Percentiles rank a stretch among this genome's conserved stretches.
phyloP scores from a whole-genome alignment of 1,140 invertebrate species.

The Teleogryllus occipitalis region DNA sequence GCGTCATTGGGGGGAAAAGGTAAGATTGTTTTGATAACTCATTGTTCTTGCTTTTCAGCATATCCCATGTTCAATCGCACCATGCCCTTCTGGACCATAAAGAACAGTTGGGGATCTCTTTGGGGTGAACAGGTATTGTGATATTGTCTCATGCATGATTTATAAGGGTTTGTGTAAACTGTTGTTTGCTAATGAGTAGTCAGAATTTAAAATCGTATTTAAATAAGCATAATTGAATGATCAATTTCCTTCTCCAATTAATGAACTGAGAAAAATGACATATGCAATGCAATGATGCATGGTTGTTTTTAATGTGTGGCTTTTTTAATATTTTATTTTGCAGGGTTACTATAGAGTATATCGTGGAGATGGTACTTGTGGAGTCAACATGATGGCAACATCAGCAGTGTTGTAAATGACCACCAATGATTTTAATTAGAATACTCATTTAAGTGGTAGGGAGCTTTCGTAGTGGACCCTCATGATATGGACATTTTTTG shows the following conservation, averaged over 20 bases:
- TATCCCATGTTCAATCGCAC: constrained; percentile 73
- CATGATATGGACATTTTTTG: not conserved
- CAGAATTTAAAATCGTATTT: too few species aligned
- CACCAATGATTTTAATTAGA: not conserved
- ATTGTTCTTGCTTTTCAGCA: constrained; percentile 46
- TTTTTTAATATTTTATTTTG: constrained; percentile 19
- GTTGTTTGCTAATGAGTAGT: too few species aligned
- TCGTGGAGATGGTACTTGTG: constrained; percentile 90
- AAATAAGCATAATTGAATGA: too few species aligned
- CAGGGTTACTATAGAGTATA: constrained; percentile 93
- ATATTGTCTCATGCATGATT: constrained; percentile 17
- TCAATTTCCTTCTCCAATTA: too few species aligned
- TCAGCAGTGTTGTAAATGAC: constrained; percentile 46
- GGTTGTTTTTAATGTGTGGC: too few species aligned
- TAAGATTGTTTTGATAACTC: constrained; percentile 28
- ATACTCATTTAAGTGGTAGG: not conserved
- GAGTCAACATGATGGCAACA: constrained; percentile 83
- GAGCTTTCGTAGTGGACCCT: not conserved
- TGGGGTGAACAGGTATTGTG: constrained; percentile 65
- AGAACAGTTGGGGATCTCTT: constrained; percentile 82
- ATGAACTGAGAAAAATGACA: too few species aligned
- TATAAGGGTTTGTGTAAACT: not conserved
- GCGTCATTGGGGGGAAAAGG: constrained; percentile 46
- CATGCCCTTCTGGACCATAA: constrained; percentile 86
- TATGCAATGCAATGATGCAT: too few species aligned